Percentiles rank a stretch among this genome's conserved stretches.
phyloP scores from a whole-genome alignment of 2,888 invertebrate genomes.

The Netelia melanura region DNA sequence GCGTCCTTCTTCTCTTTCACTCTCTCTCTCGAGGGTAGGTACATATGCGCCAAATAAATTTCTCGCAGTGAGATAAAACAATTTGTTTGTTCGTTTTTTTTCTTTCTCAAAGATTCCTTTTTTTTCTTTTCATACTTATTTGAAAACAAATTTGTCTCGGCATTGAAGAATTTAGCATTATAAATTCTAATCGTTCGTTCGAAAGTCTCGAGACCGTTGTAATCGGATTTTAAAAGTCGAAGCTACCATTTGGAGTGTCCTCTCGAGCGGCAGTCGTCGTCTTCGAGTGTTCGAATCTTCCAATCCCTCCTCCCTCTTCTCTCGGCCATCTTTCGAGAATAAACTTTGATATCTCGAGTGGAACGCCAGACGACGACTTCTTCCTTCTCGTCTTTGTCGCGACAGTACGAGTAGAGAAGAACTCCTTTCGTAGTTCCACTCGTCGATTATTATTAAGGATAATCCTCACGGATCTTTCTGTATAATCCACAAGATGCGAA shows the following conservation, averaged over 20 bases:
- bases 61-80: conserved; percentile 6
- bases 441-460: conserved; percentile 64
- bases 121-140: neutral
- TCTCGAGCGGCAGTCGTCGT: conserved; percentile 17
- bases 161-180: neutral
- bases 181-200: conserved; percentile 20
- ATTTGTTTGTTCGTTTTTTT: neutral
- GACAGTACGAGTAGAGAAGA: conserved; percentile 13
- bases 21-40: neutral
- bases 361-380: neutral
- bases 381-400: conserved; percentile 29
- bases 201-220: conserved; percentile 41
- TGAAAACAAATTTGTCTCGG: neutral
- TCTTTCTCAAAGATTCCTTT: neutral
- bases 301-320: conserved; percentile 2
- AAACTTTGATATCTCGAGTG: conserved; percentile 67
- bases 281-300: conserved; percentile 40
- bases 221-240: conserved; percentile 54
- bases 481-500: conserved; percentile 38
- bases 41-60: neutral
- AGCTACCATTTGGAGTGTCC: conserved; percentile 33
- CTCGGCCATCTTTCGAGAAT: conserved; percentile 49
- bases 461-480: conserved; percentile 46
- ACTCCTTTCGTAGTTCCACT: conserved; percentile 43
- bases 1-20: neutral